Conservation (phyloP, 2,113 vertebrate species). For the Thermophis baileyi region DNA sequence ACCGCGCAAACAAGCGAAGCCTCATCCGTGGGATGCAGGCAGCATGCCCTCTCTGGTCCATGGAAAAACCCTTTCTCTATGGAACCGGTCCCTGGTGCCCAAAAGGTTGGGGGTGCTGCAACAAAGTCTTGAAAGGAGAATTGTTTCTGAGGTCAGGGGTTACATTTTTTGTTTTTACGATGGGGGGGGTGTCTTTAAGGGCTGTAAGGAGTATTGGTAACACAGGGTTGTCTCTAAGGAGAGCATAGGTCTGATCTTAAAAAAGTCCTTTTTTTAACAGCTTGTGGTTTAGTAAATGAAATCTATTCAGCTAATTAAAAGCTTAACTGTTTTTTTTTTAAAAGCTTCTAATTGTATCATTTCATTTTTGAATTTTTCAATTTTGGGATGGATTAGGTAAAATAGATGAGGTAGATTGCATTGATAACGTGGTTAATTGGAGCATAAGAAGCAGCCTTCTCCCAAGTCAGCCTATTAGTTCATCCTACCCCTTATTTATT, state of each 20-base stretch:
- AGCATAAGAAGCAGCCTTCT: not conserved
- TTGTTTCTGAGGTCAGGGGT: not conserved
- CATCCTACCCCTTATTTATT: not conserved
- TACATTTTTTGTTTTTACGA: not conserved
- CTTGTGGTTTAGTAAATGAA: not conserved
- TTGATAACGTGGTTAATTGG: not conserved
- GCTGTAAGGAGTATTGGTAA: not conserved
- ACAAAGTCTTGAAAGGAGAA: not conserved
- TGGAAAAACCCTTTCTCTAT: not conserved
- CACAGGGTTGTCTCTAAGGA: not conserved
- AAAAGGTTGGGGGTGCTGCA: not conserved
- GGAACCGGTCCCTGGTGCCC: not conserved
- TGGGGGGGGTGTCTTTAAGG: not conserved
- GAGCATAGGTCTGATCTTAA: not conserved
- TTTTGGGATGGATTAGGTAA: not conserved
- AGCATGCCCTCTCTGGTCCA: not conserved
- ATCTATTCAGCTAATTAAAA: not conserved
- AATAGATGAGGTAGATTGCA: not conserved
- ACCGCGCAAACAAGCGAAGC: not conserved
- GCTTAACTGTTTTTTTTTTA: not conserved
- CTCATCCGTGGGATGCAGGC: not conserved
- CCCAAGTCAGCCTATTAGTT: not conserved
- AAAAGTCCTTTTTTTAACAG: not conserved
- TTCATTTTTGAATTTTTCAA: not conserved
- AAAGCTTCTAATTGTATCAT: not conserved